Base-by-base conservation (phyloP, 1,140 invertebrate species). In the Diorhabda sublineata region DNA sequence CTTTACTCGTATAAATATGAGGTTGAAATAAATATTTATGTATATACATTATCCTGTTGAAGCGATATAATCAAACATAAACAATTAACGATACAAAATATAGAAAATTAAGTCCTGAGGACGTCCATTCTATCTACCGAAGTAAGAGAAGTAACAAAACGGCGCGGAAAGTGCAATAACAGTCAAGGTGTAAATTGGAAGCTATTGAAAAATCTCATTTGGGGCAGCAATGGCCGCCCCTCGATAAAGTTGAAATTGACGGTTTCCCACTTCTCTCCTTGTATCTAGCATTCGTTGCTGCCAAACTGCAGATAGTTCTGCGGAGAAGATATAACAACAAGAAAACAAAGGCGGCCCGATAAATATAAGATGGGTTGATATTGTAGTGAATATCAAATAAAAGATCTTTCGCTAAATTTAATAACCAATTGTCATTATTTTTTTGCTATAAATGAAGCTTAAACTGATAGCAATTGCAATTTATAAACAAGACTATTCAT, bases 211-310 rank as follows among this genome's bases (percentile, higher is more conserved):
- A 69, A 69, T 69, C 67, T 69, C 61, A 69, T 69, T 64, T 69
- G 67, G n/a, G 42, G 41, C 56, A 11, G 61, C 43, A 43, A 44
- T 44, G 52, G 56, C 57, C 47, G 52, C 43, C 57, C 60, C 52
- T 61, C 61, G 67, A 69, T 69, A 69, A 69, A 69, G 60, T 69
- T 64, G 67, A 63, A 69, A 69, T 69, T 69, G 67, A 69, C 67
- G 61, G 67, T 42, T 41, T 42, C 45, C 41, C 61, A 26, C 45
- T 45, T 60, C 41, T 64, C 67, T 43, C 61, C 64, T 45, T 57
- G 41, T 41, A 43, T n/a, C 56, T 6, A 60, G 26, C 57, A 66
- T 58, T 47, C 52, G 57, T 41, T 58, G 44, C 52, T n/a, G 61
- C n/a, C 56, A 69, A 64, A 45, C 61, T 61, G 67, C 67, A 64